These are phyloP conservation scores for Ochropleura leucogaster DNA, from an alignment of 2,888 invertebrate species.

Conservation along the genomic window DNA sequence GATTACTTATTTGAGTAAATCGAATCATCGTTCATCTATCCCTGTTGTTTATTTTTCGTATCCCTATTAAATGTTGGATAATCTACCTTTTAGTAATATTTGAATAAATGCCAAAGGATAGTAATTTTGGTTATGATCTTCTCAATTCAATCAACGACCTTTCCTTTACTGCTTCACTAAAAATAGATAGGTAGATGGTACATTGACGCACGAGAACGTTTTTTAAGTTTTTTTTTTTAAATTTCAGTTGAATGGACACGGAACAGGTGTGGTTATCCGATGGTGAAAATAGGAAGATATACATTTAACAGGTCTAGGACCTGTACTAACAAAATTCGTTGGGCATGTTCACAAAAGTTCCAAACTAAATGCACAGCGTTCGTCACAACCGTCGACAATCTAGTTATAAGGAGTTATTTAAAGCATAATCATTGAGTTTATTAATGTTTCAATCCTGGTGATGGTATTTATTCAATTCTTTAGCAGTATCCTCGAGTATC, in stretches of 20 bases:
- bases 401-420: neutral
- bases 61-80: neutral
- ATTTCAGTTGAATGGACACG: slow-evolving; percentile 8
- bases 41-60: too few relatives aligned
- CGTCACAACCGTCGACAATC: slow-evolving; percentile 1
- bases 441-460: neutral
- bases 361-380: slow-evolving; percentile 10
- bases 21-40: too few relatives aligned
- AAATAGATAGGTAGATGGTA: neutral
- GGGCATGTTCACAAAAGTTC: slow-evolving; percentile 11
- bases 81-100: neutral
- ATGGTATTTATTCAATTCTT: neutral
- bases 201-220: neutral
- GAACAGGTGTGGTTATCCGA: slow-evolving; percentile 3
- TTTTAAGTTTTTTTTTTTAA: neutral
- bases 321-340: neutral
- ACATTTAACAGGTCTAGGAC: neutral
- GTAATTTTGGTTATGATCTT: neutral
- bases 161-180: neutral
- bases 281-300: slow-evolving; percentile 14
- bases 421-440: neutral
- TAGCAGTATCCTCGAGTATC: neutral
- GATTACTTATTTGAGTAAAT: too few relatives aligned
- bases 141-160: neutral
- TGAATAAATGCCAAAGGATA: too few relatives aligned